Evolutionary conservation across 2,888 invertebrate species (phyloP), one percentile per base, ranked within the genome.

Genomic region (Amiota communis): DNA sequence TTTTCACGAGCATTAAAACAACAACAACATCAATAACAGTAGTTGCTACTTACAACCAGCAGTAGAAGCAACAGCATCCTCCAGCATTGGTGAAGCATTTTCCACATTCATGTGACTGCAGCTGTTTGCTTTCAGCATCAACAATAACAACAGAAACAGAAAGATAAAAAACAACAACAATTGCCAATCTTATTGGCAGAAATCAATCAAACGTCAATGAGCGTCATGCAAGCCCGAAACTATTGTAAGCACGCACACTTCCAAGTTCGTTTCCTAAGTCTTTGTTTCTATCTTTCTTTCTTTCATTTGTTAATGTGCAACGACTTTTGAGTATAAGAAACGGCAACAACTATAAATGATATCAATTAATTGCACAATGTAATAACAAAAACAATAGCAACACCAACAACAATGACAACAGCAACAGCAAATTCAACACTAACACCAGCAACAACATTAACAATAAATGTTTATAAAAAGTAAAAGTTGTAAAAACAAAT

Each of bases 161-260:
- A 53, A 9, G 46, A 17, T 68, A 2, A 56, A 56, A 6, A 56
- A 56, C 15, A 61, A 61, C 23, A 61, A 64, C 64, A 64, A 64
- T 17, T 15, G 17, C 56, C 36, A 36, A 48, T 36, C 46, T 9
- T 17, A 65, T 13, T 46, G 11, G 63, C 48, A 46, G 65, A 65
- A 65, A 65, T 65, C 65, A 47, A 65, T 47, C 65, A 65, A 65
- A 65, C 65, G 47, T 65, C 65, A 65, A 48, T 65, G 59, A 8
- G 53, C 53, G n/a, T 53, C 15, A 13, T 53, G 53, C 53, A 13
- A 53, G 53, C 53, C 15, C 15, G 9, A 53, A 53, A 12, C 53
- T 53, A 59, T 20, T 15, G 11, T 6, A 36, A 36, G 36, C 36
- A 36, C 36, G 36, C 6, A 36, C 8, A 36, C 36, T 36, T 36